Percentiles rank a stretch among this genome's conserved stretches.
phyloP scores from a whole-genome alignment of 2,888 invertebrate genomes.

The Tyria jacobaeae region DNA sequence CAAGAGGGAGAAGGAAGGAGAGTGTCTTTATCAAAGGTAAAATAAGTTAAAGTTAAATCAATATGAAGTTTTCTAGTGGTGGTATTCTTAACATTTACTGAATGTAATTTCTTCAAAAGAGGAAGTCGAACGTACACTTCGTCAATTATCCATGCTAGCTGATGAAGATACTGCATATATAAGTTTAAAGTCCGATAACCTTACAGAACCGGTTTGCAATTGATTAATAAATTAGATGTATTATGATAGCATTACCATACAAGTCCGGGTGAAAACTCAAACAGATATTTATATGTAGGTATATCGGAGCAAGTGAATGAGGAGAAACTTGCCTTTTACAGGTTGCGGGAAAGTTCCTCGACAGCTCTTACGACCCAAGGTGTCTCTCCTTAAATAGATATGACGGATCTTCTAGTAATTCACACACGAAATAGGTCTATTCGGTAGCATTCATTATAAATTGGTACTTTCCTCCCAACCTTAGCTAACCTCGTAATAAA shows the following conservation, averaged over 20 bases:
- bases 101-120: too few species aligned
- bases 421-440: neutral
- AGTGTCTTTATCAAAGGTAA: too few species aligned
- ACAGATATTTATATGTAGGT: neutral
- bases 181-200: neutral
- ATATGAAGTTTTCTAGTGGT: too few species aligned
- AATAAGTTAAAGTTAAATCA: too few species aligned
- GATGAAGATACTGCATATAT: neutral
- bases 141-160: too few species aligned
- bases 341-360: constrained; percentile 3
- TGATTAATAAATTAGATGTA: neutral
- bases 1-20: too few species aligned
- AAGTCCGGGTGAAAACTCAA: constrained; percentile 12
- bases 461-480: too few species aligned
- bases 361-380: neutral
- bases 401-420: neutral
- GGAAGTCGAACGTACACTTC: too few species aligned
- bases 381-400: constrained; percentile 4
- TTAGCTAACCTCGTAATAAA: too few species aligned
- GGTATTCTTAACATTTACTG: too few species aligned
- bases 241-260: neutral
- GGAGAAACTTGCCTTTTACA: constrained; percentile 9
- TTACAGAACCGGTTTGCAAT: neutral
- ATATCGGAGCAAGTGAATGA: constrained; percentile 3
- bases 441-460: neutral